Evolutionary conservation across 2,797 vertebrate genomes (phyloP).

Genomic region (Sebastiscus tertius): DNA sequence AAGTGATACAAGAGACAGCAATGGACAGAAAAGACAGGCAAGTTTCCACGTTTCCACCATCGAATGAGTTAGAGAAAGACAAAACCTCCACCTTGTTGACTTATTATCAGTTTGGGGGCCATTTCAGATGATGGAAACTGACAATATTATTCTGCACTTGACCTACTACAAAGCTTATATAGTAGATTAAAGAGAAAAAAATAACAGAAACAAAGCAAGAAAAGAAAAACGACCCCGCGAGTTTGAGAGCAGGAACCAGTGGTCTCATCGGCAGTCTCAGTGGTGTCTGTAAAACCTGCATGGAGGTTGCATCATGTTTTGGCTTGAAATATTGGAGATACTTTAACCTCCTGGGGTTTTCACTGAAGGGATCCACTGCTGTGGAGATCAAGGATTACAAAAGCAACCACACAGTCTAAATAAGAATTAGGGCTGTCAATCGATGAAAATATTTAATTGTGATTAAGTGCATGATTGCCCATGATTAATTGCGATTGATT

Average conservation of each 20-base stretch:
- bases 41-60: not conserved
- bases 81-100: not conserved
- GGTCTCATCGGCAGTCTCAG: not conserved
- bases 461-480: too few species aligned
- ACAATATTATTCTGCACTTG: not conserved
- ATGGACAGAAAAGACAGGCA: slow-evolving; percentile 2
- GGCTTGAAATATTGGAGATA: not conserved
- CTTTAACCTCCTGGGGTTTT: not conserved
- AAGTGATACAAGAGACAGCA: slow-evolving; percentile 17
- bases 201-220: not conserved
- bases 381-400: not conserved
- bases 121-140: slow-evolving; percentile 7
- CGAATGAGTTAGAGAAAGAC: not conserved
- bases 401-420: not conserved
- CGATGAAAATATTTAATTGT: too few species aligned
- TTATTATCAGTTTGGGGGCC: not conserved
- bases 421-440: too few species aligned
- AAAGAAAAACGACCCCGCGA: not conserved
- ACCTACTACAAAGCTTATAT: not conserved
- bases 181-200: not conserved
- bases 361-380: not conserved
- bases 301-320: slow-evolving; percentile 13
- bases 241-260: not conserved
- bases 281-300: not conserved
- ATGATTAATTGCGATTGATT: too few species aligned